Conservation (phyloP, 2,797 vertebrate species). For the Amblyraja radiata region DNA sequence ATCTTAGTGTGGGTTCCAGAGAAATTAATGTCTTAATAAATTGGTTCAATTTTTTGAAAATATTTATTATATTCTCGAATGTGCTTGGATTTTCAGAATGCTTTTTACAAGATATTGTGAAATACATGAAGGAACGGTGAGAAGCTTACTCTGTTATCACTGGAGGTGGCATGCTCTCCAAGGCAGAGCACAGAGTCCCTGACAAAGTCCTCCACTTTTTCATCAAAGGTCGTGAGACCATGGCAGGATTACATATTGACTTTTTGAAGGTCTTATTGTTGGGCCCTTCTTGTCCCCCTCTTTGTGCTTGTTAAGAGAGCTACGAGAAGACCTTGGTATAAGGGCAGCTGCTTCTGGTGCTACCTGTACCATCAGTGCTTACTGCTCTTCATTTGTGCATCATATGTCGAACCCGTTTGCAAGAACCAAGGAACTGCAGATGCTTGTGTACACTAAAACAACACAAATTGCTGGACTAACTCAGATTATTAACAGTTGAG, state of each 20-base stretch:
- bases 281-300: not conserved
- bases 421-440: too few relatives aligned
- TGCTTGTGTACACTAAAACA: too few relatives aligned
- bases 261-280: not conserved
- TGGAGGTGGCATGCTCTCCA: not conserved
- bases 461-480: too few relatives aligned
- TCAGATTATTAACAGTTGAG: too few relatives aligned
- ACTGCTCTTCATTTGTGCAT: not conserved
- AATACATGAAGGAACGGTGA: not conserved
- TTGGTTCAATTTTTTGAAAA: not conserved
- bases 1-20: not conserved
- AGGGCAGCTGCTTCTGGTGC: not conserved
- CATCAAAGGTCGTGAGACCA: not conserved
- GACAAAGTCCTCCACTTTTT: not conserved
- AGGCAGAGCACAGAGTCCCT: too few relatives aligned
- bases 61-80: not conserved
- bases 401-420: not conserved
- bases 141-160: not conserved
- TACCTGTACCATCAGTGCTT: not conserved
- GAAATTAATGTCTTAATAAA: not conserved
- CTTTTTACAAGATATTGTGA: not conserved
- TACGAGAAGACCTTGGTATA: not conserved
- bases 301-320: not conserved
- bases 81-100: not conserved
- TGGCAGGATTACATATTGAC: too few relatives aligned